These are phyloP conservation scores for Thunnus albacares DNA, from an alignment of 2,797 vertebrate genomes.

Conservation along the genomic window DNA sequence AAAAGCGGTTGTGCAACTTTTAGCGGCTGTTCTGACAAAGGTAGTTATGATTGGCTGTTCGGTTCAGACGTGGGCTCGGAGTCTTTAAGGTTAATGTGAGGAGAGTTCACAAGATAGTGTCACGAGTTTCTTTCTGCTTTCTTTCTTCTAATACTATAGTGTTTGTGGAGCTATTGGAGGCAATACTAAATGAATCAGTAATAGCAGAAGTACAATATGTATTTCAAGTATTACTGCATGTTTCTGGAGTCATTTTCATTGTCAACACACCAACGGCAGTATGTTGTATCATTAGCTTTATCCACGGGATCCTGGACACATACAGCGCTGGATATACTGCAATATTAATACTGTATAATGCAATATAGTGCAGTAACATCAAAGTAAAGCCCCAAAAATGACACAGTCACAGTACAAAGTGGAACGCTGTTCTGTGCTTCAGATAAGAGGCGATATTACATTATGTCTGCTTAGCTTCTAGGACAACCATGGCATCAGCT, in stretches of 20 bases:
- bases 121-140: not conserved
- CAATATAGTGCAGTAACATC: too few species aligned
- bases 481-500: slow-evolving; percentile 47
- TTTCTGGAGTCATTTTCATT: not conserved
- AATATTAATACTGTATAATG: too few species aligned
- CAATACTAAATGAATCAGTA: not conserved
- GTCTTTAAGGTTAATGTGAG: not conserved
- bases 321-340: too few species aligned
- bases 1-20: not conserved
- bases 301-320: too few species aligned
- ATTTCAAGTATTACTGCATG: not conserved
- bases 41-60: not conserved
- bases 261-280: too few species aligned
- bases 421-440: not conserved
- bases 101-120: not conserved
- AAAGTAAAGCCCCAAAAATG: too few species aligned
- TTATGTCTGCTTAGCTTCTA: slow-evolving; percentile 45
- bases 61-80: not conserved
- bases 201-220: not conserved
- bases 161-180: not conserved
- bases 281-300: too few species aligned
- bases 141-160: not conserved
- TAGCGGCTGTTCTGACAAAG: not conserved
- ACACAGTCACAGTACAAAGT: not conserved
- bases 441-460: slow-evolving; percentile 28